Evolutionary conservation across 1,140 invertebrate genomes (phyloP), one percentile per base, ranked within the genome.

Genomic region (Brachionus rotundiformis): DNA sequence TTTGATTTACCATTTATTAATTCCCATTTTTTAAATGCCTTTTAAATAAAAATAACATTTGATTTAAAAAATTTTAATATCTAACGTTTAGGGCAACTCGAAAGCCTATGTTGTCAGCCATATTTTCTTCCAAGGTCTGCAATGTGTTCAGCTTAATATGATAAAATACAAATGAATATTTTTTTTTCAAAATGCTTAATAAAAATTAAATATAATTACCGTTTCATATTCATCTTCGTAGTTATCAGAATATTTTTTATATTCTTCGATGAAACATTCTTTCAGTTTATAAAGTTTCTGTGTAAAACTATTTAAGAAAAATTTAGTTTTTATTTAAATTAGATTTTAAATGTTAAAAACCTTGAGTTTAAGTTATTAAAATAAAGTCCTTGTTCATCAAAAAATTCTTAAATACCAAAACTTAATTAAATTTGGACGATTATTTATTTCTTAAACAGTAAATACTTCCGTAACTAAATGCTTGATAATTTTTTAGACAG

Each of bases 51-150:
- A 0, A 23, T 59, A 49, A 13, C 11, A 6, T 19, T 54, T 49
- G 4, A 19, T 4, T 16, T 4, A 3, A n/a, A 6, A 54, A 25
- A 54, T 19, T 19, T 54, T n/a, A n/a, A n/a, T 65, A 23, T 10
- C 0, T 65, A 6, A 65, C 61, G 3, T 33, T 65, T 13, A 65
- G 16, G 16, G 61, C 31, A 31, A 33, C 61, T 11, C 31, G 29
- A 65, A 65, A 65, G 31, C 61, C 61, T 29, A 65, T 65, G n/a
- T 65, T 65, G 31, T 65, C 61, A 65, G 61, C 25, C 31, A 65
- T 31, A 65, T 65, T 65, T 65, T 65, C 61, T 31, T 65, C 61
- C 23, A 65, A 65, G n/a, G 61, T 65, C 10, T 65, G 61, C 13
- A 65, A 31, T 33, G 27, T 33, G 31, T 65, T 65, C 31, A 65